phyloP scores from a whole-genome alignment of 2,113 vertebrate species.

The Solea senegalensis region DNA sequence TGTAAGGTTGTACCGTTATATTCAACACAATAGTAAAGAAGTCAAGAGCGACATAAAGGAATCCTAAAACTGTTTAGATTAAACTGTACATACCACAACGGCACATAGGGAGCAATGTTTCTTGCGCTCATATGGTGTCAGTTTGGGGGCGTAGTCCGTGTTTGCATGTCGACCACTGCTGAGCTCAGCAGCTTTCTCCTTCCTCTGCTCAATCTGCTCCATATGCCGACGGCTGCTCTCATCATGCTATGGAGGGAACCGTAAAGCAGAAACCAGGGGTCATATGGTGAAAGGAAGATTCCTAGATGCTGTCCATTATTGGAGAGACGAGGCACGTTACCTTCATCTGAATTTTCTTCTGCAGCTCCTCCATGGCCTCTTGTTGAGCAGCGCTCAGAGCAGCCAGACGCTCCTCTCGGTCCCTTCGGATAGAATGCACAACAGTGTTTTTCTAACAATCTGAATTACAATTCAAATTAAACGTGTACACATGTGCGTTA shows the following conservation, averaged over 20 bases:
- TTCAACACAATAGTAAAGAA: neutral
- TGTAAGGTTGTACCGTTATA: neutral
- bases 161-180: constrained; percentile 97
- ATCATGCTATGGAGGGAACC: constrained; percentile 85
- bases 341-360: constrained; percentile 99
- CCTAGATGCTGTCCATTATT: neutral
- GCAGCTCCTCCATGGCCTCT: constrained; percentile 97
- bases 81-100: constrained; percentile 84
- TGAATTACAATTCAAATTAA: constrained; percentile 1
- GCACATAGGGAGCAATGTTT: constrained; percentile 95
- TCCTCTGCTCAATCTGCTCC: constrained; percentile 98
- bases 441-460: neutral
- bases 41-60: neutral
- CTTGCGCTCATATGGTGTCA: constrained; percentile 95
- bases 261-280: constrained; percentile 12
- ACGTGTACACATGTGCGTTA: neutral
- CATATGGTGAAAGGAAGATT: constrained; percentile 4
- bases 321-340: constrained; percentile 63
- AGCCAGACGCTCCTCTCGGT: constrained; percentile 94
- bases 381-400: constrained; percentile 97
- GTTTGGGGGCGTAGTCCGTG: constrained; percentile 96
- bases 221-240: constrained; percentile 97
- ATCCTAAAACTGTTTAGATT: neutral
- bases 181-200: constrained; percentile 97
- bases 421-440: constrained; percentile 75